Evolutionary conservation across 35 echinoderm and acorn worm species (phyloP).

Genomic region (Ptychodera flava): DNA sequence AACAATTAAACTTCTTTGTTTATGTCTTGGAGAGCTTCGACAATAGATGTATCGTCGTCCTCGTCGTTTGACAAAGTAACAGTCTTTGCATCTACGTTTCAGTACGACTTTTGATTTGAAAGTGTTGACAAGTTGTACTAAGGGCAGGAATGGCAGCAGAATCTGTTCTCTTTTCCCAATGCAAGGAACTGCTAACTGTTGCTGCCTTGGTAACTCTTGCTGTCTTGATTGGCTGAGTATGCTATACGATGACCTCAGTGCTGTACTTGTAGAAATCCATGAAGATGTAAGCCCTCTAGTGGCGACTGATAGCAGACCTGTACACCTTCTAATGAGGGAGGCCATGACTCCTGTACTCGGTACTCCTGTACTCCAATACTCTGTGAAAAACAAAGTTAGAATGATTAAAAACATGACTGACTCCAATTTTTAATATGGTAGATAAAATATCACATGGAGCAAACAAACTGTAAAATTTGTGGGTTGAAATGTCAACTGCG

Average conservation of each 20-base stretch:
- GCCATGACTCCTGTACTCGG: not conserved
- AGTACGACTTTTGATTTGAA: constrained; percentile 27
- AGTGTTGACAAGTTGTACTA: not conserved
- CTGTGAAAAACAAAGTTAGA: too few relatives aligned
- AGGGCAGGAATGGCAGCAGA: not conserved
- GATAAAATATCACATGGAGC: too few relatives aligned
- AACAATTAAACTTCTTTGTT: constrained; percentile 23
- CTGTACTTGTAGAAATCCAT: not conserved
- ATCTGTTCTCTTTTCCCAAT: not conserved
- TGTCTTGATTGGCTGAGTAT: too few relatives aligned
- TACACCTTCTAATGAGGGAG: not conserved
- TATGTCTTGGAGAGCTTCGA: constrained; percentile 36
- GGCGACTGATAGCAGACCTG: not conserved
- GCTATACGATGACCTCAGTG: not conserved
- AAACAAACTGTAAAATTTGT: too few relatives aligned
- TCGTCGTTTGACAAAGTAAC: constrained; percentile 21
- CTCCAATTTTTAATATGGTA: too few relatives aligned
- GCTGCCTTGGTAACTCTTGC: not conserved
- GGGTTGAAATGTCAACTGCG: too few relatives aligned
- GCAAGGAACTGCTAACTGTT: too few relatives aligned
- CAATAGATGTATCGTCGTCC: constrained; percentile 23
- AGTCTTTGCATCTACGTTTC: constrained; percentile 34
- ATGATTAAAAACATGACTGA: too few relatives aligned
- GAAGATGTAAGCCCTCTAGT: not conserved
- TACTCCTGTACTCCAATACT: too few relatives aligned